Evolutionary conservation across 1,140 invertebrate genomes (phyloP).

Genomic region (Leptopilina boulardi): DNA sequence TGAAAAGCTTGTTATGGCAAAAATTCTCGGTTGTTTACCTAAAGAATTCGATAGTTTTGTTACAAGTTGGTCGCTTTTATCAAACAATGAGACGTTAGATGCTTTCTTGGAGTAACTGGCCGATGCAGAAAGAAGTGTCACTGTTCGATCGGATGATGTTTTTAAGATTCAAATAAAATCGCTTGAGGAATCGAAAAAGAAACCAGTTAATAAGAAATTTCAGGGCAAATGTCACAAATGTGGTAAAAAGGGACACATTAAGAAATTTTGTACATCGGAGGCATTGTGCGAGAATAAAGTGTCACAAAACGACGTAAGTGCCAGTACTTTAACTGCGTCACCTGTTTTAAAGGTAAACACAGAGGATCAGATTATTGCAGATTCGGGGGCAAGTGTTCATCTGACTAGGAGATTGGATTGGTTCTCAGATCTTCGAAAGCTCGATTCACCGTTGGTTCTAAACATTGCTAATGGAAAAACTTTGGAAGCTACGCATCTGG

Average conservation of each 20-base stretch:
- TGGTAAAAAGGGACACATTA: constrained; percentile 22
- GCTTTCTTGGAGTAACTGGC: neutral
- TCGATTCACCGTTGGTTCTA: constrained; percentile 41
- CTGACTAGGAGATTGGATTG: constrained; percentile 45
- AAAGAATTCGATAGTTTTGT: constrained; percentile 41
- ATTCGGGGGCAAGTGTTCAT: constrained; percentile 50
- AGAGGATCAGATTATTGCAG: constrained; percentile 35
- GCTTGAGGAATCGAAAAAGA: neutral
- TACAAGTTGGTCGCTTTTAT: constrained; percentile 39
- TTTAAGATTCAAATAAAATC: constrained; percentile 6
- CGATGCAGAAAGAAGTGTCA: constrained; percentile 31
- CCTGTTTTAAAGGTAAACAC: neutral
- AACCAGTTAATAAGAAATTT: constrained; percentile 8
- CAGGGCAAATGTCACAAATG: constrained; percentile 34
- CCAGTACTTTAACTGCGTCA: neutral
- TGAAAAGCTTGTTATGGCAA: constrained; percentile 41
- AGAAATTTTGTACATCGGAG: constrained; percentile 4
- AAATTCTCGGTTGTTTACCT: constrained; percentile 35
- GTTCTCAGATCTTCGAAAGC: constrained; percentile 43
- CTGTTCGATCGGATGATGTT: constrained; percentile 1
- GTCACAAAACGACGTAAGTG: neutral
- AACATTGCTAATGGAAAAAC: constrained; percentile 49
- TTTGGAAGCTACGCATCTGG: constrained; percentile 45
- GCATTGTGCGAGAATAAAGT: neutral
- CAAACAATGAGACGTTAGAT: constrained; percentile 25